Base-by-base conservation (phyloP, 2,888 invertebrate species). In the Pandemis cinnamomeana region DNA sequence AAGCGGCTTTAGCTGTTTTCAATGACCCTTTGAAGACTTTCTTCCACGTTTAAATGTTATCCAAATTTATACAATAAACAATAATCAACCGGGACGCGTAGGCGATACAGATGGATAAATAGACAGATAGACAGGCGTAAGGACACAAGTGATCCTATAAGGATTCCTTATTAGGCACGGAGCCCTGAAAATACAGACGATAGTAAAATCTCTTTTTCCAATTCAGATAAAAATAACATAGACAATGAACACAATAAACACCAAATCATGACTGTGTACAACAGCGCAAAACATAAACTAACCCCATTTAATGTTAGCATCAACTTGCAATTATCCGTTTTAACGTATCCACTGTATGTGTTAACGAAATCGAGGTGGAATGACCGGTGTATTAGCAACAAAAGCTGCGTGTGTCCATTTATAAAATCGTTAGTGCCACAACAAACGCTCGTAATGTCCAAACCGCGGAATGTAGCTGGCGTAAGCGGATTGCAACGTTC, bases 351-450 rank as follows among this genome's bases (percentile, higher is more conserved):
- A 7, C 48, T 48, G 48, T 46, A 58, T 53, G 41, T 42, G 11
- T 48, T 44, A 72, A 36, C 64, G 41, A 20, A 61, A 66, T 66
- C 20, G 44, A 62, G 63, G 69, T 75, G 78, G 77, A 77, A 78
- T 81, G 78, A 80, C 73, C 77, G 72, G 76, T 72, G 76, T 80
- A 83, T 83, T 81, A 83, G 80, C 80, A 77, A 76, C 78, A 77
- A 80, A 81, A 80, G 78, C 78, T 77, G 77, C 77, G 75, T 70
- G 66, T 60, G 66, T 66, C 66, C 78, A 77, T 78, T 87, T 82
- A 85, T 86, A 84, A 84, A 83, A 84, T 84, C 84, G 80, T 87
- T 87, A 87, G 83, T 81, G 83, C 69, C 69, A 79, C 79, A 83
- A 81, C 84, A 80, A 85, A 85, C 84, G 84, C 78, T 71, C 83